A percentile compares a stretch with the other conserved stretches of the same genome.
phyloP scores from a whole-genome alignment of 2,888 invertebrate genomes.

The Orchesella flavescens region DNA sequence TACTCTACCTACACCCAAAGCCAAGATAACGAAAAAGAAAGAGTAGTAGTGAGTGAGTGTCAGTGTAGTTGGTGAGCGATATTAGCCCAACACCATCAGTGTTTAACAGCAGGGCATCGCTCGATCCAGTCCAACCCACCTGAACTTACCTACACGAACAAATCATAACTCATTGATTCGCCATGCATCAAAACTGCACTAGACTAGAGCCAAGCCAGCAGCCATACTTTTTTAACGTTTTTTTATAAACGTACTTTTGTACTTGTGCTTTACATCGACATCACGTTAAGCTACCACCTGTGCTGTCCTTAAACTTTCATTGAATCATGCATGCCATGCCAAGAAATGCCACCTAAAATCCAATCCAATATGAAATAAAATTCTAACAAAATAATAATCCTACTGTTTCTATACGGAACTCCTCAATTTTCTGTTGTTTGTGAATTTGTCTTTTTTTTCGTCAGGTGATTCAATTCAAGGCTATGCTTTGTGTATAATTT shows the following conservation, averaged over 20 bases:
- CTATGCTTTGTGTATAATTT: conserved; percentile 32
- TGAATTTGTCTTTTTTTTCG: conserved; percentile 29
- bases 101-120: conserved; percentile 57
- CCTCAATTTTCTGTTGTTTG: conserved; percentile 24
- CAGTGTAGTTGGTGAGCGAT: conserved; percentile 10
- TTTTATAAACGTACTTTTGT: conserved; percentile 48
- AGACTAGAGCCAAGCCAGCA: conserved; percentile 33
- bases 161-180: conserved; percentile 69
- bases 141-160: conserved; percentile 66
- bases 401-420: neutral
- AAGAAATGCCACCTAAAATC: neutral
- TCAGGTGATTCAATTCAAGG: conserved; percentile 48
- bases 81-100: conserved; percentile 21
- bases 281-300: too few relatives aligned
- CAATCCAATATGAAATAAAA: too few relatives aligned
- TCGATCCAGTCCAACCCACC: conserved; percentile 66
- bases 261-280: conserved; percentile 18
- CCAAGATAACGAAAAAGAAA: too few relatives aligned
- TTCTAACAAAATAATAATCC: neutral
- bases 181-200: conserved; percentile 59
- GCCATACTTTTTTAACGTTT: conserved; percentile 52
- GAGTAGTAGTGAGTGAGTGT: neutral
- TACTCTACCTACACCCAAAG: too few relatives aligned
- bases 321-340: neutral
- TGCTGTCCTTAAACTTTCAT: conserved; percentile 2